Percentiles rank a stretch among this genome's conserved stretches.
Evolutionary conservation across 2,113 vertebrate genomes (phyloP).

Genomic region (Pardalotus punctatus): DNA sequence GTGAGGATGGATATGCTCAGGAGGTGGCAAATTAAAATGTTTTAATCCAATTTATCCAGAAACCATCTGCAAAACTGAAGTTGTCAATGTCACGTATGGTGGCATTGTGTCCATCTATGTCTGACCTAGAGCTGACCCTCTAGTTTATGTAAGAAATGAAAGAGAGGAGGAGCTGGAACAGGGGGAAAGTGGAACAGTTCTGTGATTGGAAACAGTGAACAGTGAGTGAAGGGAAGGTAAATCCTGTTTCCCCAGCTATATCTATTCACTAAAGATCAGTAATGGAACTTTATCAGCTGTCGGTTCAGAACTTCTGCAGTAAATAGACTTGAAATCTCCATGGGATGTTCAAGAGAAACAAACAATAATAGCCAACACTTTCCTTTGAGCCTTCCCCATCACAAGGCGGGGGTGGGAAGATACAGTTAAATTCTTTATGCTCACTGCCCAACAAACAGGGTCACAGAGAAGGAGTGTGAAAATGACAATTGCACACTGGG

Average conservation of each 20-base stretch:
- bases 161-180: background rate
- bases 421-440: background rate
- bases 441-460: background rate
- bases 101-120: background rate
- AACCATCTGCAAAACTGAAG: background rate
- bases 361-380: background rate
- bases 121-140: background rate
- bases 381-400: background rate
- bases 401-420: background rate
- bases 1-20: background rate
- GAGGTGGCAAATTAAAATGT: constrained; percentile 36
- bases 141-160: background rate
- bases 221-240: background rate
- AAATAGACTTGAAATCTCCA: constrained; percentile 26
- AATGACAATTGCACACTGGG: background rate
- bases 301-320: background rate
- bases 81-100: background rate
- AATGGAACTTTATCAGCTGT: background rate
- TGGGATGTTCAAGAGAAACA: background rate
- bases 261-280: background rate
- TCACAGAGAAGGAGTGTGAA: background rate
- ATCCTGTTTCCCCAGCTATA: background rate
- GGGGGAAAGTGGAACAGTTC: background rate
- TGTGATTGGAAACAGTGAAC: background rate
- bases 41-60: constrained; percentile 47